A percentile compares a stretch with the other conserved stretches of the same genome.
Conservation (phyloP, 2,797 vertebrate genomes). For the Netta rufina region DNA sequence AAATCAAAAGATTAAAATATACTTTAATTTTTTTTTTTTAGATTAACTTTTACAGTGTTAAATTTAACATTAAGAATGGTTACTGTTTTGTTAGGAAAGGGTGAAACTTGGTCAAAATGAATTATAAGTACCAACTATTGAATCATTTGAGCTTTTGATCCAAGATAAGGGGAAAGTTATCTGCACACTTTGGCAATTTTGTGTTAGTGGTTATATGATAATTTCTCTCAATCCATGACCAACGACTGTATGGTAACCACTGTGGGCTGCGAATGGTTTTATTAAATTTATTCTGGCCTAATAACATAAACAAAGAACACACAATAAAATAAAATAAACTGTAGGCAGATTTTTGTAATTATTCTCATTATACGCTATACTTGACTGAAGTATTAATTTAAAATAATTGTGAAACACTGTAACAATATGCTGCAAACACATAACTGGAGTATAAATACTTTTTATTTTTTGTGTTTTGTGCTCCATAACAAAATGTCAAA, state of each 20-base stretch:
- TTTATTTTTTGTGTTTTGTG: constrained; percentile 16
- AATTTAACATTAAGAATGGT: background rate
- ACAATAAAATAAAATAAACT: background rate
- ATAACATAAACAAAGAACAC: background rate
- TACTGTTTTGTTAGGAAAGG: background rate
- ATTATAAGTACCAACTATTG: background rate
- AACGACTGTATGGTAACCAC: background rate
- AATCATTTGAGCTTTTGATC: background rate
- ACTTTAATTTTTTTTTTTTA: constrained; percentile 15
- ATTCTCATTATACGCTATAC: background rate
- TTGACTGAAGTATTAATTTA: background rate
- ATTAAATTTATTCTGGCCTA: background rate
- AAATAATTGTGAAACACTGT: background rate
- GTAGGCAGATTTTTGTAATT: background rate
- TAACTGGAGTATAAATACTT: background rate
- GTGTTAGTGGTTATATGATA: background rate
- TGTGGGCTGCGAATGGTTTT: background rate
- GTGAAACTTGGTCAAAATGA: background rate
- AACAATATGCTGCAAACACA: background rate
- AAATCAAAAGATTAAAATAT: constrained; percentile 76
- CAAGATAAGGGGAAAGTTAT: background rate
- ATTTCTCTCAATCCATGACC: background rate
- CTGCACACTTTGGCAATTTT: background rate
- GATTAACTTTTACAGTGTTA: background rate
- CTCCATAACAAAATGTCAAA: background rate